These are phyloP conservation scores for Lutraria rhynchaena DNA, from an alignment of 1,140 invertebrate species.

Conservation along the genomic window DNA sequence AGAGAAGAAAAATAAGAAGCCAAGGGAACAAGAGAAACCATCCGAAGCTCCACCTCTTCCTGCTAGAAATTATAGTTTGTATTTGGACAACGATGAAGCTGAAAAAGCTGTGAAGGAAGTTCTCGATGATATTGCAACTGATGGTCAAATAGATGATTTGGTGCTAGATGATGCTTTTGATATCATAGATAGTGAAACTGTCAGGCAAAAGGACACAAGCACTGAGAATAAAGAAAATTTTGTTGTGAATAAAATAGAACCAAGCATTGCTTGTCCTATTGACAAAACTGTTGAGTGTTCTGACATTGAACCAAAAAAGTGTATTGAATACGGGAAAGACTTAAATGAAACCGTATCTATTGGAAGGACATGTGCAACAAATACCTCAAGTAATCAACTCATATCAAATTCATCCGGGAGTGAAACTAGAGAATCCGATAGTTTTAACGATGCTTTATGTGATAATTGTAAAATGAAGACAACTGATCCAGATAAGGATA, in stretches of 20 bases:
- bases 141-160: not conserved
- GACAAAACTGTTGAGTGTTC: not conserved
- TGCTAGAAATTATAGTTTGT: constrained; percentile 52
- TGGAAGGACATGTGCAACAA: too few species aligned
- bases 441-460: too few species aligned
- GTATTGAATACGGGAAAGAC: too few species aligned
- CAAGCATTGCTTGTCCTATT: not conserved
- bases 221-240: not conserved
- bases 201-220: not conserved
- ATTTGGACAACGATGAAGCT: constrained; percentile 46
- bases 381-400: too few species aligned
- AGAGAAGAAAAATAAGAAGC: constrained; percentile 11
- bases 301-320: not conserved
- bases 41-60: constrained; percentile 46
- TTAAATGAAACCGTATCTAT: too few species aligned
- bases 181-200: not conserved
- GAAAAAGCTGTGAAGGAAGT: constrained; percentile 22
- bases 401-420: too few species aligned
- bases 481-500: not conserved
- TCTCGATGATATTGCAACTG: not conserved
- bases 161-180: constrained; percentile 32
- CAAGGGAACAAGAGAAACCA: not conserved
- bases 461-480: not conserved
- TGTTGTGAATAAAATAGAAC: constrained; percentile 1
- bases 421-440: too few species aligned